phyloP scores from a whole-genome alignment of 2,113 vertebrate species.

The Boleophthalmus pectinirostris region DNA sequence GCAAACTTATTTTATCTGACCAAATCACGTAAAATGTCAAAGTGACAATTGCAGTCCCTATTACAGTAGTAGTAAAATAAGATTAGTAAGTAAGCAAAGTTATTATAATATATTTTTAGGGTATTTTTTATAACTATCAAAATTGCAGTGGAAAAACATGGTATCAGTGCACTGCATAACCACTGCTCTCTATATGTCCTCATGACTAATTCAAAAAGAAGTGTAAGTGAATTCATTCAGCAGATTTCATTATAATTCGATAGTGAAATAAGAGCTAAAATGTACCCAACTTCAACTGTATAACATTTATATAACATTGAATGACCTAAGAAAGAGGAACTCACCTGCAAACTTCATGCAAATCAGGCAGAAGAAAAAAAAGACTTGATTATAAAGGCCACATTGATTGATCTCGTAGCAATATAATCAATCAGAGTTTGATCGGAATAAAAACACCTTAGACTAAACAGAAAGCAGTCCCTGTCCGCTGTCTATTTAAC shows the following conservation, averaged over 20 bases:
- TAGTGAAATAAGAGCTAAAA: not conserved
- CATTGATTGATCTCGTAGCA: constrained; percentile 43
- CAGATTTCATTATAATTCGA: not conserved
- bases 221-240: constrained; percentile 45
- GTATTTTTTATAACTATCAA: too few relatives aligned
- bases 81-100: too few relatives aligned
- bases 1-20: too few relatives aligned
- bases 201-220: constrained; percentile 48
- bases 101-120: too few relatives aligned
- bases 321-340: constrained; percentile 23
- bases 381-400: constrained; percentile 23
- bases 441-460: not conserved
- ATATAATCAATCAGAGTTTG: not conserved
- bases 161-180: not conserved
- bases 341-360: constrained; percentile 58
- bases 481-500: constrained; percentile 20
- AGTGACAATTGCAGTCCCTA: too few relatives aligned
- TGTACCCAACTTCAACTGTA: not conserved
- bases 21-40: too few relatives aligned
- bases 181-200: constrained; percentile 38
- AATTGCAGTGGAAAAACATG: too few relatives aligned
- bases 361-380: constrained; percentile 5
- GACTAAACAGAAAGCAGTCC: constrained; percentile 20
- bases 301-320: not conserved
- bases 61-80: too few relatives aligned